phyloP scores from a whole-genome alignment of 2,797 vertebrate genomes.

The Limnodromus scolopaceus region DNA sequence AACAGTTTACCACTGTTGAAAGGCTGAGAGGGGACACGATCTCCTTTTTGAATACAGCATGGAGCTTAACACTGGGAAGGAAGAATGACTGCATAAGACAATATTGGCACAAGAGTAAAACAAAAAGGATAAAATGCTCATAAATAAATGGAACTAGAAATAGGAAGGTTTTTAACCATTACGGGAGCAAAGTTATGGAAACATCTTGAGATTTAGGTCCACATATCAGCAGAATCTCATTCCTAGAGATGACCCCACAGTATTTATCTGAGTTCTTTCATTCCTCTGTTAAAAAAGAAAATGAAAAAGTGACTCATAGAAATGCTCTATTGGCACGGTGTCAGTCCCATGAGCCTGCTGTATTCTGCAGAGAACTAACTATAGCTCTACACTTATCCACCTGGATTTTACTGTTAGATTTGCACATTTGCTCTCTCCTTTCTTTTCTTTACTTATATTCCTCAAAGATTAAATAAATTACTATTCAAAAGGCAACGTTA shows the following conservation, averaged over 20 bases:
- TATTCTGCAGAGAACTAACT: neutral
- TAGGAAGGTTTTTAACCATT: neutral
- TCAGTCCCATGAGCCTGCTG: neutral
- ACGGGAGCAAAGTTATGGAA: neutral
- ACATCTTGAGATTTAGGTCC: neutral
- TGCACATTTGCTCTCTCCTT: neutral
- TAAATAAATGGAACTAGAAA: neutral
- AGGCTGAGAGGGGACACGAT: neutral
- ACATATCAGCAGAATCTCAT: neutral
- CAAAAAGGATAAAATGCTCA: neutral
- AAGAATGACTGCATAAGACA: neutral
- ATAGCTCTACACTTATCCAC: neutral
- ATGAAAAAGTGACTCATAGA: neutral
- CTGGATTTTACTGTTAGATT: neutral
- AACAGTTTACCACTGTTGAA: neutral
- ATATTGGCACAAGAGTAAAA: neutral
- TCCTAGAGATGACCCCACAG: neutral
- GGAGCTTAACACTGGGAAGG: neutral
- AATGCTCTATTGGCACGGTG: neutral
- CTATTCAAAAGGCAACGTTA: conserved; percentile 5
- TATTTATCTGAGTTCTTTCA: neutral
- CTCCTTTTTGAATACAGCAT: neutral
- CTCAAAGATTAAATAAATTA: conserved; percentile 2
- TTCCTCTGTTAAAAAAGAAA: neutral
- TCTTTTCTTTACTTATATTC: neutral